These are phyloP conservation scores for Chironomus riparius DNA, from an alignment of 2,888 invertebrate genomes.

Conservation along the genomic window DNA sequence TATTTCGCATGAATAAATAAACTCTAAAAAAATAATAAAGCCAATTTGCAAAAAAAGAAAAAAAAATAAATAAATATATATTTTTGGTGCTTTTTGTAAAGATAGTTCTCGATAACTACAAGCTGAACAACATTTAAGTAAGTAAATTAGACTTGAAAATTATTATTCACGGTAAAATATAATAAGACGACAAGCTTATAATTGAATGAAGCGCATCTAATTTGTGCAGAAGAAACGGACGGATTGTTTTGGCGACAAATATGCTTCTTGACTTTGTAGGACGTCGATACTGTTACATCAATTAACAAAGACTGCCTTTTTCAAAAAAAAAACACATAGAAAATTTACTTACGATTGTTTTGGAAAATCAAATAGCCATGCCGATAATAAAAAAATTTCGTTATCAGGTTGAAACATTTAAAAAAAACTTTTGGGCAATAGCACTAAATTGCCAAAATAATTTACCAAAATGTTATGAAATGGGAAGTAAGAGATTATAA, in stretches of 20 bases:
- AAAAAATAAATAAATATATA: too few relatives aligned
- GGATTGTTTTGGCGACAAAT: too few relatives aligned
- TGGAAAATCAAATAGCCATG: neutral
- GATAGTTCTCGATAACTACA: neutral
- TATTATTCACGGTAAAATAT: neutral
- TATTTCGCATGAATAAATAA: slow-evolving; percentile 18
- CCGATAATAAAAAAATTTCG: neutral
- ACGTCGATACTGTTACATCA: too few relatives aligned
- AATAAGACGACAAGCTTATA: neutral
- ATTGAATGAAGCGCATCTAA: neutral
- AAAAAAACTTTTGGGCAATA: neutral
- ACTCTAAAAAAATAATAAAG: neutral
- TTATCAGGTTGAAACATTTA: neutral
- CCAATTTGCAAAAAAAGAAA: neutral
- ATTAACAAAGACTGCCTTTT: too few relatives aligned
- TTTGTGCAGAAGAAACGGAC: too few relatives aligned
- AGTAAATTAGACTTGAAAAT: neutral
- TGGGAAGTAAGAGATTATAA: too few relatives aligned
- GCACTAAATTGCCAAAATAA: neutral
- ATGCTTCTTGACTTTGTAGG: too few relatives aligned
- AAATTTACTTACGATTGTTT: neutral
- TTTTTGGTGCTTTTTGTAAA: neutral
- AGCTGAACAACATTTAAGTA: neutral
- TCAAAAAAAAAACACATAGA: too few relatives aligned
- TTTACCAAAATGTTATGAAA: neutral